phyloP scores from a whole-genome alignment of 2,888 invertebrate species.

The Augochlorella aurata region DNA sequence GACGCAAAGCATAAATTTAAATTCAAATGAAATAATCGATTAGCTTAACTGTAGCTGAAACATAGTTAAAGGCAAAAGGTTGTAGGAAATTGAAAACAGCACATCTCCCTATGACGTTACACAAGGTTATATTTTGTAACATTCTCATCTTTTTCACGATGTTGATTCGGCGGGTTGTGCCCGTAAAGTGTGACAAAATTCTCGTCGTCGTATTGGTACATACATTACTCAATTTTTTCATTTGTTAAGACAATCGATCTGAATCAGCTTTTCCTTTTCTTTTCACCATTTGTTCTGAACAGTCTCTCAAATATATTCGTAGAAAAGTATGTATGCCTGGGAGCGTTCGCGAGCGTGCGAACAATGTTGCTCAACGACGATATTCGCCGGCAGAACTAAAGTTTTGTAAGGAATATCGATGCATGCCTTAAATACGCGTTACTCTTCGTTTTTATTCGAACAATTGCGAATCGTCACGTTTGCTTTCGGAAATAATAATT shows the following conservation, averaged over 20 bases:
- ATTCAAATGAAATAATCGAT: slow-evolving; percentile 5
- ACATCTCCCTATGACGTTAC: slow-evolving; percentile 68
- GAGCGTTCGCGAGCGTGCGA: neutral
- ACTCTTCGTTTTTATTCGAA: slow-evolving; percentile 15
- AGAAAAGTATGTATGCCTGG: slow-evolving; percentile 43
- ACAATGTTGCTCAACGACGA: slow-evolving; percentile 14
- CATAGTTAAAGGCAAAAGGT: slow-evolving; percentile 27
- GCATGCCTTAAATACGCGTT: neutral
- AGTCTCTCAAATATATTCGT: slow-evolving; percentile 64
- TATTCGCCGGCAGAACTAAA: neutral
- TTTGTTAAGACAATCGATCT: slow-evolving; percentile 45
- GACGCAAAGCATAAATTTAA: slow-evolving; percentile 13
- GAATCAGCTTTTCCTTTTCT: slow-evolving; percentile 42
- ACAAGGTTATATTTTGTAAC: slow-evolving; percentile 76
- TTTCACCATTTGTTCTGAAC: slow-evolving; percentile 52
- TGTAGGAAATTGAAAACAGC: slow-evolving; percentile 46
- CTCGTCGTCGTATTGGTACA: slow-evolving; percentile 58
- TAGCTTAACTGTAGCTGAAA: neutral
- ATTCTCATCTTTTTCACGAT: slow-evolving; percentile 57
- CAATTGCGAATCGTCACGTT: slow-evolving; percentile 15
- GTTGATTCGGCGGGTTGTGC: slow-evolving; percentile 53
- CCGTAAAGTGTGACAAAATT: slow-evolving; percentile 65
- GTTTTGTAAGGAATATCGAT: slow-evolving; percentile 13
- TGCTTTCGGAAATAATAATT: slow-evolving; percentile 28
- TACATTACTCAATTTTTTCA: slow-evolving; percentile 46